phyloP scores from a whole-genome alignment of 2,888 invertebrate species.

The Oligia fasciuncula region DNA sequence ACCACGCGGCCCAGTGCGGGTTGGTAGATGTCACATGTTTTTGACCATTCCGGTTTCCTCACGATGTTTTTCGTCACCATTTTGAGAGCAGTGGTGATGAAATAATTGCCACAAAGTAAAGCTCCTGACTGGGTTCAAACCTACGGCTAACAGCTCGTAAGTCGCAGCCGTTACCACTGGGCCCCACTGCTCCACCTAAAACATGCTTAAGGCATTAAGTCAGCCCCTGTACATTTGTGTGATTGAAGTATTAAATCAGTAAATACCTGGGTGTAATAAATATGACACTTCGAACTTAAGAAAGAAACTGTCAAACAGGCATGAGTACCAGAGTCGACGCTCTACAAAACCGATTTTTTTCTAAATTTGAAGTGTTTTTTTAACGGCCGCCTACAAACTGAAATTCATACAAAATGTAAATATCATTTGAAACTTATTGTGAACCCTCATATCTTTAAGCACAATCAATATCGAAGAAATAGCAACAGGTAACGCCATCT shows the following conservation, averaged over 20 bases:
- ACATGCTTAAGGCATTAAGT: not conserved
- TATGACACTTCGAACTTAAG: not conserved
- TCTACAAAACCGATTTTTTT: not conserved
- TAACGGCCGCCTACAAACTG: not conserved
- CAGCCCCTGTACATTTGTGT: not conserved
- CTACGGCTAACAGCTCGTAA: not conserved
- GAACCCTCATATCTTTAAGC: not conserved
- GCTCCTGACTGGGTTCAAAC: not conserved
- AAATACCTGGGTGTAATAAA: not conserved
- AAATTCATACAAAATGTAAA: not conserved
- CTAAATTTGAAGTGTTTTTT: not conserved
- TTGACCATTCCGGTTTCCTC: not conserved
- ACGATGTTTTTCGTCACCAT: not conserved
- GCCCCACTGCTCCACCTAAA: not conserved
- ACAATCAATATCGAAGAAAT: not conserved
- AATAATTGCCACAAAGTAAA: too few relatives aligned
- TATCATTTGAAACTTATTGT: not conserved
- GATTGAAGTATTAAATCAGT: not conserved
- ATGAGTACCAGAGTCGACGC: not conserved
- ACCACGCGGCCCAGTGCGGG: not conserved
- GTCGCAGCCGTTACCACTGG: not conserved
- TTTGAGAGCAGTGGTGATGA: not conserved
- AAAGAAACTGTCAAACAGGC: not conserved
- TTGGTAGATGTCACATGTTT: not conserved
- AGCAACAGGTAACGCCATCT: conserved; percentile 52